Conservation (phyloP, 2,113 vertebrate species). For the Microcebus ravelobensis region DNA sequence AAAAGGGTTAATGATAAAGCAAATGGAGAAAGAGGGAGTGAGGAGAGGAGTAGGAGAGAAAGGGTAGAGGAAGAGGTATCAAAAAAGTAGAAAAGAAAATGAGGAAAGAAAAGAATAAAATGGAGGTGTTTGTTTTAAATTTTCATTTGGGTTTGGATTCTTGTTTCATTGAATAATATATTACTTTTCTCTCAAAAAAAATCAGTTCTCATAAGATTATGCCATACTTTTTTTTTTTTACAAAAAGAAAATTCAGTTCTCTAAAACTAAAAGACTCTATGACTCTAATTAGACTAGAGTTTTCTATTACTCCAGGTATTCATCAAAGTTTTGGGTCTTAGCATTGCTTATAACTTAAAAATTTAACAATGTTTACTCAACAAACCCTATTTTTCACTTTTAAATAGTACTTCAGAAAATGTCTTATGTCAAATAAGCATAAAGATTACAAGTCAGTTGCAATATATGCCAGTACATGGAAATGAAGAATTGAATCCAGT, state of each 20-base stretch:
- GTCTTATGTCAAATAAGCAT: background rate
- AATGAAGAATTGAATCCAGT: background rate
- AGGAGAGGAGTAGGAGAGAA: background rate
- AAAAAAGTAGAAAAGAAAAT: background rate
- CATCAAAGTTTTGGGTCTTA: background rate
- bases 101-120: background rate
- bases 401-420: background rate
- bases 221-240: too few relatives aligned
- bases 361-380: background rate
- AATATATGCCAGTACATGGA: background rate
- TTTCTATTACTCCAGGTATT: background rate
- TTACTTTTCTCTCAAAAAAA: background rate
- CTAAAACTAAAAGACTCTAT: background rate
- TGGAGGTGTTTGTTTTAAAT: background rate
- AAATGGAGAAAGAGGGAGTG: background rate
- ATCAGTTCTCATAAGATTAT: background rate
- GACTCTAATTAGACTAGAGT: background rate
- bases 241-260: background rate
- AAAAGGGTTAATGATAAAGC: background rate
- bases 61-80: rapidly evolving
- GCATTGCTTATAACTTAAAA: background rate
- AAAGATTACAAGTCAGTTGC: background rate
- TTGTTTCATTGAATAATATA: background rate
- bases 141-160: background rate
- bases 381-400: background rate